Conservation (phyloP, 2,113 vertebrate species). For the Myrmophylax atrothorax region DNA sequence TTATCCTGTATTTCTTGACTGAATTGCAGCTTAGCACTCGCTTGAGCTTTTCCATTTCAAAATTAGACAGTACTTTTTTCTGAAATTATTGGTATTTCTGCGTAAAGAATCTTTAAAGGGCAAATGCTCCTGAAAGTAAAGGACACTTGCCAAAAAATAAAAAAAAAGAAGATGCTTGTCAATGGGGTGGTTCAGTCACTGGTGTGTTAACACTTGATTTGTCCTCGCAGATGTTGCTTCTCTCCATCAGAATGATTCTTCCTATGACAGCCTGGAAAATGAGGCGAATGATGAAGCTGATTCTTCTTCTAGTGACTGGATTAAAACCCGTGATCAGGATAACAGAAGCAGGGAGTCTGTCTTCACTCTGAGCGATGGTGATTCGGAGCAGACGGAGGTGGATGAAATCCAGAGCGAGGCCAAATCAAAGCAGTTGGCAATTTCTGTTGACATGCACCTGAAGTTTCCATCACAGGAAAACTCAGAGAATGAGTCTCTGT, state of each 20-base stretch:
- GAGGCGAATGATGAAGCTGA: constrained; percentile 89
- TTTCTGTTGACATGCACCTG: constrained; percentile 40
- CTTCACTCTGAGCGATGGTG: constrained; percentile 87
- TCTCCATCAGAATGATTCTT: constrained; percentile 91
- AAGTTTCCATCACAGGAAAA: constrained; percentile 41
- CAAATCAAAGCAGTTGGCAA: constrained; percentile 65
- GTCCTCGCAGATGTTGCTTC: constrained; percentile 81
- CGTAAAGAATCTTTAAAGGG: not conserved
- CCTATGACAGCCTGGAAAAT: constrained; percentile 91
- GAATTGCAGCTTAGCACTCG: not conserved
- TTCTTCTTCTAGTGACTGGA: constrained; percentile 77
- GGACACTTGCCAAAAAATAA: not conserved
- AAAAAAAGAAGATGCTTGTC: not conserved
- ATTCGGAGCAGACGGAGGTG: constrained; percentile 77
- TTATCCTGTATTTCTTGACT: not conserved
- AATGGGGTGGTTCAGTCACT: not conserved
- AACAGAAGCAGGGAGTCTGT: constrained; percentile 91
- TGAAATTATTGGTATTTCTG: not conserved
- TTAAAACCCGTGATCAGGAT: constrained; percentile 78
- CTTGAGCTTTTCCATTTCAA: not conserved
- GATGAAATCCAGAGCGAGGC: constrained; percentile 71
- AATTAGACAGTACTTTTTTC: not conserved
- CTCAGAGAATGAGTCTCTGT: constrained; percentile 28
- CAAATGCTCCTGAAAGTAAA: not conserved
- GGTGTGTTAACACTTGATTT: constrained; percentile 4